phyloP scores from a whole-genome alignment of 2,113 vertebrate genomes.

The Stomatorhinus ivindoensis region DNA sequence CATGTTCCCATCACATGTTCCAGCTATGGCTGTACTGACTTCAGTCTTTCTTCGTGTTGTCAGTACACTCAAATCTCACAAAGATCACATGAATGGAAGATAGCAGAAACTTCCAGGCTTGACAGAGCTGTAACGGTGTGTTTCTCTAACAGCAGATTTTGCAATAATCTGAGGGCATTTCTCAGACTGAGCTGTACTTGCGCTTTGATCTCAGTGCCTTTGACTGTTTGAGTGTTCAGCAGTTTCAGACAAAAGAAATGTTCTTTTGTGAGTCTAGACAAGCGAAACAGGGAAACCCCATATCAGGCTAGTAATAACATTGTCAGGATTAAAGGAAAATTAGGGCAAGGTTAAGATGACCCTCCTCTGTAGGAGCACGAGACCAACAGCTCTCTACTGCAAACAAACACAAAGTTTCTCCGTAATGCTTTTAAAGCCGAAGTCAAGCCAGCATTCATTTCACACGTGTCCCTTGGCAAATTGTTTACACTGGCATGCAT shows the following conservation, averaged over 20 bases:
- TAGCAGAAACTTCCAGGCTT: neutral
- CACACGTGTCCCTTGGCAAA: neutral
- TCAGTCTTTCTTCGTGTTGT: neutral
- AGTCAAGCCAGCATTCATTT: neutral
- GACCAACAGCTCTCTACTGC: neutral
- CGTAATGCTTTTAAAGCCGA: neutral
- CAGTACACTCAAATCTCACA: neutral
- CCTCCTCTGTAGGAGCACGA: neutral
- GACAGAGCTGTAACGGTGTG: neutral
- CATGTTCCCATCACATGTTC: neutral
- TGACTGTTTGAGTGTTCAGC: neutral
- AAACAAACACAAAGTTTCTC: neutral
- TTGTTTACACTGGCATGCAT: neutral
- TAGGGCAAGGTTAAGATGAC: neutral
- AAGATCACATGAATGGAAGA: neutral
- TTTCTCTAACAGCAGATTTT: neutral
- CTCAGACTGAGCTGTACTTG: neutral
- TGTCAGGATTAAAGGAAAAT: neutral
- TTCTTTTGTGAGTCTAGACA: neutral
- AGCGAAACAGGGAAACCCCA: neutral
- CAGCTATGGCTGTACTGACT: neutral
- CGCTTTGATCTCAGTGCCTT: neutral
- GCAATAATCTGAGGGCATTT: neutral
- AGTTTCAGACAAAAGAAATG: neutral
- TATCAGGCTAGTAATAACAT: neutral